phyloP scores from a whole-genome alignment of 2,888 invertebrate genomes.

The Ceriagrion tenellum region DNA sequence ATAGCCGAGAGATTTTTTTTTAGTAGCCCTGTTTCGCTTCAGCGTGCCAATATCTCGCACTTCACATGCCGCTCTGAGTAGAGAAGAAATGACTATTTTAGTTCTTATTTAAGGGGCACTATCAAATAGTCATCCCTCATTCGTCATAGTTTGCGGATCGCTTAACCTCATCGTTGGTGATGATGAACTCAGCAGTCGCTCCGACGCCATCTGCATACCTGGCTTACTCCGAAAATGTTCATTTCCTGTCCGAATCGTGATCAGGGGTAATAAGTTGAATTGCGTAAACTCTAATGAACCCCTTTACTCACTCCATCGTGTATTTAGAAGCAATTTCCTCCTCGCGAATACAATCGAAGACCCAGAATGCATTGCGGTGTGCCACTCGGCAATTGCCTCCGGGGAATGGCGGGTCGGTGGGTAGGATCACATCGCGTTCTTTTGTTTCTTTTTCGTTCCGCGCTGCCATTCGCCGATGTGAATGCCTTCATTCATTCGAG shows the following conservation, averaged over 20 bases:
- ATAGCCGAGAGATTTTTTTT: no score
- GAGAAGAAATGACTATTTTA: no score
- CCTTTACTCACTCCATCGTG: neutral
- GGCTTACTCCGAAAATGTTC: neutral
- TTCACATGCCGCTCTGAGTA: no score
- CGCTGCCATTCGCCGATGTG: no score
- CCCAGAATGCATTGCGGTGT: neutral
- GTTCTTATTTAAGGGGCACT: no score
- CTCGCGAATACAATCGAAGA: no score
- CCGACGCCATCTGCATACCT: neutral
- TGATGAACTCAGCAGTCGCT: neutral
- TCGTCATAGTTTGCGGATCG: neutral
- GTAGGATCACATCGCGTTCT: no score
- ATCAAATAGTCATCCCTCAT: no score
- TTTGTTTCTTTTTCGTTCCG: no score
- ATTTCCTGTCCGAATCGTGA: neutral
- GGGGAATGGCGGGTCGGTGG: neutral
- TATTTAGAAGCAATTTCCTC: neutral
- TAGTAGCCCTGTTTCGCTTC: no score
- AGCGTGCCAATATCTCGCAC: no score
- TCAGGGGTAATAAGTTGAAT: neutral
- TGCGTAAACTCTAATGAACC: neutral
- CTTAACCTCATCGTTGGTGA: neutral
- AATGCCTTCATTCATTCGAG: no score
- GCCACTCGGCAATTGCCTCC: neutral